Percentiles rank a stretch among this genome's conserved stretches.
phyloP scores from a whole-genome alignment of 1,140 invertebrate genomes.

The Oedothorax gibbosus region DNA sequence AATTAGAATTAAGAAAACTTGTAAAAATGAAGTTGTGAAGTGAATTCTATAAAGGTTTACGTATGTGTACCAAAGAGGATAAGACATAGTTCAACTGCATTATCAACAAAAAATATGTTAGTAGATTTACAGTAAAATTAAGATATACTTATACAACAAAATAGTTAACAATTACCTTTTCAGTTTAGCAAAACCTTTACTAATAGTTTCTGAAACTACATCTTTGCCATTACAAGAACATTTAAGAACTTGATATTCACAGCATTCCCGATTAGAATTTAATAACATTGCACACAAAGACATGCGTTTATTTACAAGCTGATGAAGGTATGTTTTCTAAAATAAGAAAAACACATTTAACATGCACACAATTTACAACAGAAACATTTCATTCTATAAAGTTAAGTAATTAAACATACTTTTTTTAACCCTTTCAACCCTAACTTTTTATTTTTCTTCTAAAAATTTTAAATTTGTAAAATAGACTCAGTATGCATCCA shows the following conservation, averaged over 20 bases:
- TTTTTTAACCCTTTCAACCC: too few relatives aligned
- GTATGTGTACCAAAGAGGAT: too few relatives aligned
- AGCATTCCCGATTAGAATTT: slow-evolving; percentile 12
- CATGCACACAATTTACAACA: neutral
- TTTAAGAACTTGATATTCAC: slow-evolving; percentile 6
- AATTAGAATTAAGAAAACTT: too few relatives aligned
- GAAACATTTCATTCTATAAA: neutral
- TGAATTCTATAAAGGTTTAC: too few relatives aligned
- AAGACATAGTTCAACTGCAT: too few relatives aligned
- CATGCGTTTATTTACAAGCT: slow-evolving; percentile 23
- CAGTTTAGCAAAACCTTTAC: slow-evolving; percentile 37
- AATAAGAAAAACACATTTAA: neutral
- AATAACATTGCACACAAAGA: slow-evolving; percentile 20
- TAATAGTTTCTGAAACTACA: slow-evolving; percentile 34
- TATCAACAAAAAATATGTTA: too few relatives aligned
- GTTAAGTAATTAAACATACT: neutral
- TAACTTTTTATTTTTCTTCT: too few relatives aligned
- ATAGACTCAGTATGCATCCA: too few relatives aligned
- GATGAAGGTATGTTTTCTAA: slow-evolving; percentile 31
- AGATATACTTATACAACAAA: neutral
- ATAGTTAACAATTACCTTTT: slow-evolving; percentile 15
- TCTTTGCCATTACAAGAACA: slow-evolving; percentile 46
- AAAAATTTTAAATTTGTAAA: too few relatives aligned
- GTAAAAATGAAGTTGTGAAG: too few relatives aligned
- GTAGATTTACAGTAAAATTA: neutral